Conservation (phyloP, 2,113 vertebrate genomes). For the Oncorhynchus mykiss region DNA sequence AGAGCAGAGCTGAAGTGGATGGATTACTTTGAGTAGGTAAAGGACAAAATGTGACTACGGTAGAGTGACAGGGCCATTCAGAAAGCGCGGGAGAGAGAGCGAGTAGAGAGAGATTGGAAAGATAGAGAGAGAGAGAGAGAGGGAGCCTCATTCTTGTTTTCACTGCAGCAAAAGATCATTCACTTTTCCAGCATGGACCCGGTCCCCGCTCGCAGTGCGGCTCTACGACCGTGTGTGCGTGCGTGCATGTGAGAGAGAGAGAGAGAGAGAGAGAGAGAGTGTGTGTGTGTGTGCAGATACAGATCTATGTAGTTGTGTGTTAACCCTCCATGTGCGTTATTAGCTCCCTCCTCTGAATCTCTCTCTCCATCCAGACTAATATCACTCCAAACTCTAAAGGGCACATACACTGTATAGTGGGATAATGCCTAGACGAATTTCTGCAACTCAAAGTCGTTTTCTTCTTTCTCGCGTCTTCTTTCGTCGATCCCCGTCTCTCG, state of each 20-base stretch:
- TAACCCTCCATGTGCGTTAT: neutral
- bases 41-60: neutral
- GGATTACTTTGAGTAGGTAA: conserved; percentile 7
- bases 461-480: neutral
- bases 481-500: neutral
- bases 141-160: conserved; percentile 25
- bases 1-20: neutral
- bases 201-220: neutral
- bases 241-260: neutral
- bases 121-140: neutral
- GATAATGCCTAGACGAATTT: too few relatives aligned
- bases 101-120: neutral
- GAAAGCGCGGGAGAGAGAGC: neutral
- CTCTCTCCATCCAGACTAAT: too few relatives aligned
- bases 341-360: too few relatives aligned
- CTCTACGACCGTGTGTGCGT: neutral
- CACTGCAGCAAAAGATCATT: conserved; percentile 28
- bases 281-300: neutral
- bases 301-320: neutral
- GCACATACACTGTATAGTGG: too few relatives aligned
- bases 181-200: conserved; percentile 2
- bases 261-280: neutral
- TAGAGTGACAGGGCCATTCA: conserved; percentile 9
- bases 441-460: too few relatives aligned
- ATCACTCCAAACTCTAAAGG: too few relatives aligned